Percentiles rank a stretch among this genome's conserved stretches.
Evolutionary conservation across 2,888 invertebrate species (phyloP).

Genomic region (Drosophila maculinotata): DNA sequence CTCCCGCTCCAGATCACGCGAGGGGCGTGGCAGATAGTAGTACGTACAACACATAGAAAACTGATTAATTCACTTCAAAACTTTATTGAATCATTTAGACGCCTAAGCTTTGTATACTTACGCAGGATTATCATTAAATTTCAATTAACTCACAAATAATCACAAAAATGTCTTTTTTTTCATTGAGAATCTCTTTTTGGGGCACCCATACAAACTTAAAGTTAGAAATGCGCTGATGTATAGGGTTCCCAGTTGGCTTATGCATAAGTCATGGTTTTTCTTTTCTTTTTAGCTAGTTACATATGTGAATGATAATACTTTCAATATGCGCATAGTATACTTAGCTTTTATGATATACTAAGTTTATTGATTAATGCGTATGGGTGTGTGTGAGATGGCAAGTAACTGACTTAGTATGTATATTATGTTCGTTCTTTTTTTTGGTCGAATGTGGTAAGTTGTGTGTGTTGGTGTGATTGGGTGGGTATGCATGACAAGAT

Average conservation of each 20-base stretch:
- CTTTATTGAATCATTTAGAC: slow-evolving; percentile 70
- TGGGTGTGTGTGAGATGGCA: slow-evolving; percentile 39
- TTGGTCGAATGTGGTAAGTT: slow-evolving; percentile 42
- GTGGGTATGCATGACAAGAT: slow-evolving; percentile 15
- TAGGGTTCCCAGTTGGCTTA: slow-evolving; percentile 43
- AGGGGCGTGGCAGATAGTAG: slow-evolving; percentile 49
- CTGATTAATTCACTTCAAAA: slow-evolving; percentile 59
- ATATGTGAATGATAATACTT: slow-evolving; percentile 50
- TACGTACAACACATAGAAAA: background rate
- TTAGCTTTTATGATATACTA: slow-evolving; percentile 50
- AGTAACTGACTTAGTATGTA: slow-evolving; percentile 57
- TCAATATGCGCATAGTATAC: slow-evolving; percentile 37
- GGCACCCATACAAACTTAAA: slow-evolving; percentile 61
- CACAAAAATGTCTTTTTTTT: slow-evolving; percentile 72
- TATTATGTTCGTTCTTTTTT: slow-evolving; percentile 26
- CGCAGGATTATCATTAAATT: slow-evolving; percentile 73
- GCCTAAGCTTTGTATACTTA: slow-evolving; percentile 55
- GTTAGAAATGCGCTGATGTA: slow-evolving; percentile 40
- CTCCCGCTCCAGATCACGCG: slow-evolving; percentile 74
- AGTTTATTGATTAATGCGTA: slow-evolving; percentile 24
- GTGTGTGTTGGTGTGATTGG: background rate
- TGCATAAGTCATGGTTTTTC: slow-evolving; percentile 23
- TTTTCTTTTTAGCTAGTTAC: too few relatives aligned
- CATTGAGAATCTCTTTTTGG: slow-evolving; percentile 49
- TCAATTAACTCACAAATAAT: slow-evolving; percentile 75